phyloP scores from a whole-genome alignment of 2,888 invertebrate species.

The Anodontia alba region DNA sequence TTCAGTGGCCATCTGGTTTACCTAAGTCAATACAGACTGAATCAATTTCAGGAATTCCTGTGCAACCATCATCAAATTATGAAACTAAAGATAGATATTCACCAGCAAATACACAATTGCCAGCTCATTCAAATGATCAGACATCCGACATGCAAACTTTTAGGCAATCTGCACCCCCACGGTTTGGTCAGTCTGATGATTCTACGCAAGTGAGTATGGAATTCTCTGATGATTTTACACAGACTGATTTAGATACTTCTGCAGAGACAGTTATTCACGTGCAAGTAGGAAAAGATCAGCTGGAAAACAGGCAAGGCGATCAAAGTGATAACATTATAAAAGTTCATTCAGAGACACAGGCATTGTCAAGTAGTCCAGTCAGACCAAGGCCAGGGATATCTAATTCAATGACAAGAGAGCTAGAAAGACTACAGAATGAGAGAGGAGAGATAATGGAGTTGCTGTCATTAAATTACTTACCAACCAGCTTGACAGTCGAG shows the following conservation, averaged over 20 bases:
- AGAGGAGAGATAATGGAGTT: constrained; percentile 81
- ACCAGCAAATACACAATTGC: neutral
- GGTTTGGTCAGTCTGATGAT: constrained; percentile 52
- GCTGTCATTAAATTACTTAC: constrained; percentile 80
- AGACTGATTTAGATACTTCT: constrained; percentile 66
- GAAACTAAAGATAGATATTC: neutral
- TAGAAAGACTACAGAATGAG: constrained; percentile 81
- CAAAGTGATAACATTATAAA: neutral
- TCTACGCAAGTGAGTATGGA: constrained; percentile 62
- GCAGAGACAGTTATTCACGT: constrained; percentile 29
- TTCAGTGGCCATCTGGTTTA: neutral
- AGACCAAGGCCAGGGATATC: constrained; percentile 24
- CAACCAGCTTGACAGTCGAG: constrained; percentile 83
- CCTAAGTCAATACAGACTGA: neutral
- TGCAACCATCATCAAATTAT: neutral
- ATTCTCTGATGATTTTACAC: constrained; percentile 74
- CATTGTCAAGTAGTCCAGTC: neutral
- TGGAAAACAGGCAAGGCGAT: neutral
- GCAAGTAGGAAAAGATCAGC: constrained; percentile 13
- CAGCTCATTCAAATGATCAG: neutral
- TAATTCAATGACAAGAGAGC: constrained; percentile 71
- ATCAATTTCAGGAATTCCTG: neutral
- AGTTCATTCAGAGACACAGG: neutral
- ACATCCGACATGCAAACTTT: neutral
- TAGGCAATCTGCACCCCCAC: constrained; percentile 6